phyloP scores from a whole-genome alignment of 2,113 vertebrate genomes.

The Podarcis cretensis region DNA sequence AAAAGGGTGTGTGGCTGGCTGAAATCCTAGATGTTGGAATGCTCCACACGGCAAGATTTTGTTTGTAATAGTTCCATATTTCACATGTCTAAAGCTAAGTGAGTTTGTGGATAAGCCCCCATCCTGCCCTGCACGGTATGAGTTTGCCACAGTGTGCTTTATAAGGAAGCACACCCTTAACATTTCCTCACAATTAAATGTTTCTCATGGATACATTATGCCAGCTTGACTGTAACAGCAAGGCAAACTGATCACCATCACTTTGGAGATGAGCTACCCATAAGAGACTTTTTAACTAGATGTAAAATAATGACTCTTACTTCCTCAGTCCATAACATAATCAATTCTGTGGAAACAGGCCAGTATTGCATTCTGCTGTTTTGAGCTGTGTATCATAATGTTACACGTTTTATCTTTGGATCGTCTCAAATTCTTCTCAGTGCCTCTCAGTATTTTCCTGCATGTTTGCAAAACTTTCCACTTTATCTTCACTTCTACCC shows the following conservation, averaged over 20 bases:
- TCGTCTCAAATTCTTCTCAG: background rate
- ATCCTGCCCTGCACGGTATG: background rate
- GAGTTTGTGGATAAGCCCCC: no score
- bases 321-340: background rate
- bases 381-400: background rate
- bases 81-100: no score
- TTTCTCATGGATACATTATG: background rate
- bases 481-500: slow-evolving; percentile 3
- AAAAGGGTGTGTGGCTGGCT: no score
- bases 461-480: background rate
- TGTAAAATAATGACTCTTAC: background rate
- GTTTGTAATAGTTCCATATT: no score
- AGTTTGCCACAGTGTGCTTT: background rate
- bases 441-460: background rate
- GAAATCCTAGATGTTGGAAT: no score
- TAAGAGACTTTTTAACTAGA: background rate
- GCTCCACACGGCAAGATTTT: no score
- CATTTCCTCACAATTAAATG: background rate
- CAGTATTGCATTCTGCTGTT: background rate
- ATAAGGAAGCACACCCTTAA: background rate
- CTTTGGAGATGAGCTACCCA: background rate
- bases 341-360: background rate
- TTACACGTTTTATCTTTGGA: background rate
- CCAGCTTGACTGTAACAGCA: background rate
- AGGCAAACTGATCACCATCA: background rate